Percentiles rank a stretch among this genome's conserved stretches.
Evolutionary conservation across 1,140 invertebrate genomes (phyloP).

Genomic region (Apis mellifera): Amel_HAv3.1 CM009943.2:7816501-7817000

Average conservation of each 20-base stretch:
- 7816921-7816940: too few species aligned
- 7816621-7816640: neutral
- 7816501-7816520: slow-evolving; percentile 45
- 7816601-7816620: too few species aligned
- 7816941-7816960: too few species aligned
- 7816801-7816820: neutral
- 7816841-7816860: too few species aligned
- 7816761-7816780: neutral
- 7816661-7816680: slow-evolving; percentile 14
- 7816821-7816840: neutral
- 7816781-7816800: neutral
- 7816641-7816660: slow-evolving; percentile 15
- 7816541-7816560: slow-evolving; percentile 49
- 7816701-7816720: neutral
- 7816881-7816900: too few species aligned
- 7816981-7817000: too few species aligned
- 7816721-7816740: too few species aligned
- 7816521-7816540: slow-evolving; percentile 52
- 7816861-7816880: too few species aligned
- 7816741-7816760: neutral
- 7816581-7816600: neutral
- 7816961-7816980: too few species aligned
- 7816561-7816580: slow-evolving; percentile 53
- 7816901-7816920: too few species aligned
- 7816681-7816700: slow-evolving; percentile 14